Conservation (phyloP, 2,797 vertebrate species). For the Trematomus bernacchii region DNA sequence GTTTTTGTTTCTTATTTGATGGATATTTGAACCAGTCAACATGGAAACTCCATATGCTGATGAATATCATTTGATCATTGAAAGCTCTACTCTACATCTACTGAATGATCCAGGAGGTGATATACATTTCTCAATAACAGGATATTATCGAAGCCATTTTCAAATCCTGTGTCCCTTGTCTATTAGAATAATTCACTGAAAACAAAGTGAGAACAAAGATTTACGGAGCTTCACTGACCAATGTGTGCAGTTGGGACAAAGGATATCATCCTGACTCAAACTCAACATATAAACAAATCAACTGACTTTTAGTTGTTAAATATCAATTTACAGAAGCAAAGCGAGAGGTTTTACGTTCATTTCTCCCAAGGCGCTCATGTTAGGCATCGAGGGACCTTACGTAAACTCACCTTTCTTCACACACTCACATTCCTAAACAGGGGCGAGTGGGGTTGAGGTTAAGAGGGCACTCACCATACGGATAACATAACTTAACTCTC, state of each 20-base stretch:
- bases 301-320: slow-evolving; percentile 3
- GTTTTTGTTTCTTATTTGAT: too few relatives aligned
- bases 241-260: too few relatives aligned
- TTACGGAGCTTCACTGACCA: neutral
- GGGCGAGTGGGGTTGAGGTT: slow-evolving; percentile 36
- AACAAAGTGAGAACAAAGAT: neutral
- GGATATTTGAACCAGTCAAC: neutral
- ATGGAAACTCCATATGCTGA: too few relatives aligned
- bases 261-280: neutral
- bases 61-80: neutral
- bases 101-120: neutral
- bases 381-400: slow-evolving; percentile 14
- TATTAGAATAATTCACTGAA: neutral
- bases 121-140: neutral
- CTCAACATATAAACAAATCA: neutral
- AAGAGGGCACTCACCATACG: slow-evolving; percentile 39
- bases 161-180: neutral
- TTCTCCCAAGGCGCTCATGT: neutral
- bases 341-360: neutral
- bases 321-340: slow-evolving; percentile 10
- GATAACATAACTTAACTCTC: slow-evolving; percentile 44
- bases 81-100: neutral
- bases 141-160: neutral
- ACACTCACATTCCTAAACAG: slow-evolving; percentile 49
- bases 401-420: slow-evolving; percentile 47